Evolutionary conservation across 2,888 invertebrate species (phyloP), one percentile per base, ranked within the genome.

Genomic region (Lycocerus yunnanus): DNA sequence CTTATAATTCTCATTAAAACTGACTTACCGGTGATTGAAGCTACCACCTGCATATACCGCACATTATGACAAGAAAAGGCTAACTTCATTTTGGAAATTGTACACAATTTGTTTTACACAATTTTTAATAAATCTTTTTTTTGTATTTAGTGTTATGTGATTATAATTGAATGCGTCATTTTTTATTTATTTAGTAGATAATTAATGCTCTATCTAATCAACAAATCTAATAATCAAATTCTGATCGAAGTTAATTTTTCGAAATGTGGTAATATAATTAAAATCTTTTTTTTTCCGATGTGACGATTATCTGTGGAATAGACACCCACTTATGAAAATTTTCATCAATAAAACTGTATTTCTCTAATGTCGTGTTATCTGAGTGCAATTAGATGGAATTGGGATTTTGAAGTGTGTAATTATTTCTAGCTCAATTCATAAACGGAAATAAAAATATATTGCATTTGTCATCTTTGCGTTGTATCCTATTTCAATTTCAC

Each of bases 21-120:
- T 43, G 27, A 71, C 67, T 60, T 60, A 66, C 66, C 58, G 14
- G 15, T 18, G 8, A 61, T 15, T 14, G 66, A n/a, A 63, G 71
- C 3, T n/a, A 59, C 10, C 11, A 18, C 65, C 13, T 70, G 70
- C 70, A 70, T 70, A 18, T 70, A 70, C 15, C 70, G 60, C 58
- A 63, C 16, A 18, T 70, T 63, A n/a, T 18, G 15, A 18, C 27
- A 16, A 11, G 70, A 70, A 14, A 43, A 43, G 13, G n/a, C 8
- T n/a, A 43, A 3, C 5, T 65, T 43, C 70, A 70, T 70, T 27
- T 70, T 61, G n/a, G n/a, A 43, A 43, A 43, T 6, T 6, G 6
- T n/a, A n/a, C n/a, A n/a, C n/a, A 43, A 8, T 6, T 6, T 13
- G 43, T 11, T 6, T n/a, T n/a, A 1, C n/a, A 43, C 43, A 43